Percentiles rank a stretch among this genome's conserved stretches.
These are phyloP conservation scores for Caenorhabditis japonica DNA, from an alignment of 2,888 invertebrate species.

Conservation along the genomic window DNA sequence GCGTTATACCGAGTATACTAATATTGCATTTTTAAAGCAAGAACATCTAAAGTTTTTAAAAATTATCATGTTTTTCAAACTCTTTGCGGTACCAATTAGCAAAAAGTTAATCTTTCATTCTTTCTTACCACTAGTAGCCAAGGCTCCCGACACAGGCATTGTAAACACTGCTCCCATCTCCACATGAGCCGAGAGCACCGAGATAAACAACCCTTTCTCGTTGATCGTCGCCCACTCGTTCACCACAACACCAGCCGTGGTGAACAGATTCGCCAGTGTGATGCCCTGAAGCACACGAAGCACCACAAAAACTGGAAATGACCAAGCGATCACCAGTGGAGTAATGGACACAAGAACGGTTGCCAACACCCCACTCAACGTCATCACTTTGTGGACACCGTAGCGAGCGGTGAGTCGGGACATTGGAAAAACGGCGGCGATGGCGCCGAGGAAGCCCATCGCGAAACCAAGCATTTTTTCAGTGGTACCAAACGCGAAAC, in stretches of 20 bases:
- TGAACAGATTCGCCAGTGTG: constrained; percentile 66
- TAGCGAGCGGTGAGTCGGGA: constrained; percentile 41
- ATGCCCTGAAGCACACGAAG: constrained; percentile 61
- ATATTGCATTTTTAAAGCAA: too few relatives aligned
- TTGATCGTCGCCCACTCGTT: constrained; percentile 62
- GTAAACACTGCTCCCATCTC: constrained; percentile 67
- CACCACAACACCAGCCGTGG: constrained; percentile 64
- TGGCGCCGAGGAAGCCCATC: constrained; percentile 59
- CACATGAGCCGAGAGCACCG: constrained; percentile 64
- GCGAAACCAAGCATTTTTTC: constrained; percentile 63
- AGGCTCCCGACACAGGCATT: constrained; percentile 66
- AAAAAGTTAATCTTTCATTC: too few relatives aligned
- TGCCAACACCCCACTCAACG: constrained; percentile 48
- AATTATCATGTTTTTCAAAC: too few relatives aligned
- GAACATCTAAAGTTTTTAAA: too few relatives aligned
- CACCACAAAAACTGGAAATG: constrained; percentile 56
- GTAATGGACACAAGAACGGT: constrained; percentile 53
- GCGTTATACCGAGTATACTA: too few relatives aligned
- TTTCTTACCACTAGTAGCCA: constrained; percentile 52
- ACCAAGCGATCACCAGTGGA: constrained; percentile 53
- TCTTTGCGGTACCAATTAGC: too few relatives aligned
- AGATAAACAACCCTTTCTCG: constrained; percentile 67
- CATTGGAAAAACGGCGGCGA: constrained; percentile 59
- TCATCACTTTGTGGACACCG: constrained; percentile 62
- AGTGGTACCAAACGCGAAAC: constrained; percentile 56